phyloP scores from a whole-genome alignment of 2,797 vertebrate species.

The Geotrypetes seraphini region DNA sequence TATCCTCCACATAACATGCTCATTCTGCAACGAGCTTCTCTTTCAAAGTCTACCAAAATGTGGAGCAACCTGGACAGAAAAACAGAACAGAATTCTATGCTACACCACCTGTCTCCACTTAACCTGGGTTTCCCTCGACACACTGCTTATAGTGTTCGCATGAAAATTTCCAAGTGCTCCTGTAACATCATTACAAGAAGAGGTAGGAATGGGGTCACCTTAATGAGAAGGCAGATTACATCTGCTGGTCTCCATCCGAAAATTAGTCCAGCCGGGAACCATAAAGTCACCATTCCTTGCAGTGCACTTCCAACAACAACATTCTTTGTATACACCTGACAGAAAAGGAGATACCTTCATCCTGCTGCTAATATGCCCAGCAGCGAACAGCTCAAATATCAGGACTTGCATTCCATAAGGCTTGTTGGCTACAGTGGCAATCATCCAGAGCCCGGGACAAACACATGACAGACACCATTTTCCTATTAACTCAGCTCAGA shows the following conservation, averaged over 20 bases:
- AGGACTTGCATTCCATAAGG: constrained; percentile 17
- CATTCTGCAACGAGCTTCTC: no score
- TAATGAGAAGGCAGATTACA: constrained; percentile 48
- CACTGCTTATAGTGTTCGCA: constrained; percentile 3
- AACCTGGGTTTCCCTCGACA: constrained; percentile 13
- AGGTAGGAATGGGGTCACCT: constrained; percentile 50
- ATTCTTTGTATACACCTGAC: constrained; percentile 27
- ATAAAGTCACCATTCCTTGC: constrained; percentile 18
- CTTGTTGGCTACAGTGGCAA: constrained; percentile 17
- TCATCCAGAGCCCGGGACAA: constrained; percentile 13
- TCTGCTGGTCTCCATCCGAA: constrained; percentile 34
- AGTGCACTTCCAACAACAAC: constrained; percentile 23
- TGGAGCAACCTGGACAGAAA: no score
- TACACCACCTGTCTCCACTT: constrained; percentile 3
- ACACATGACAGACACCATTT: not conserved
- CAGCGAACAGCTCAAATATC: constrained; percentile 19
- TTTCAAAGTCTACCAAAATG: constrained; percentile 1
- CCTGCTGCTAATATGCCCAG: constrained; percentile 35
- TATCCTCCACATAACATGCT: no score
- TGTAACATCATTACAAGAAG: constrained; percentile 53
- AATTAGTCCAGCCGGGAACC: constrained; percentile 13
- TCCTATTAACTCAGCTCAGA: not conserved
- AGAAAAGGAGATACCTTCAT: constrained; percentile 32
- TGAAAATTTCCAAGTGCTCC: constrained; percentile 29
- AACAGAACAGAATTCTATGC: not conserved